Conservation (phyloP, 2,113 vertebrate genomes). For the Osmerus eperlanus region DNA sequence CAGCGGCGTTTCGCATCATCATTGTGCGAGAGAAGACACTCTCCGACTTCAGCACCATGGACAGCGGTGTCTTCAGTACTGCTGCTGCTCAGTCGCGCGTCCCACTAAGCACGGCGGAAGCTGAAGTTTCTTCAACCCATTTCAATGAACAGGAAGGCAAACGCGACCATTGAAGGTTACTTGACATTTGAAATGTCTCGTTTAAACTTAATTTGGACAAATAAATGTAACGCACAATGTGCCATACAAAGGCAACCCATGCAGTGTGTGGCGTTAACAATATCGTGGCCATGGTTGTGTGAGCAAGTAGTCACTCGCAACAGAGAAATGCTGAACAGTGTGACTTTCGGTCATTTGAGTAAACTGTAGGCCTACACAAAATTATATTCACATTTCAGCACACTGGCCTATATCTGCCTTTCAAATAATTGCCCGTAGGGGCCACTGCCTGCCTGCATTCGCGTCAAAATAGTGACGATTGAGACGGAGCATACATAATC, state of each 20-base stretch:
- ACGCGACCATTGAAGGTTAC: neutral
- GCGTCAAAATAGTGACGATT: slow-evolving; percentile 27
- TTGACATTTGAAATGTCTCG: neutral
- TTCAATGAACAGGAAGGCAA: too few relatives aligned
- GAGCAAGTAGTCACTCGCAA: slow-evolving; percentile 5
- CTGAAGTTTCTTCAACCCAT: neutral
- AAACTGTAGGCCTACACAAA: slow-evolving; percentile 21
- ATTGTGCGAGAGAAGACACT: slow-evolving; percentile 32
- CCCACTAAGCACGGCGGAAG: slow-evolving; percentile 9
- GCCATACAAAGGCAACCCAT: slow-evolving; percentile 13
- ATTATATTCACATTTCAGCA: slow-evolving; percentile 33
- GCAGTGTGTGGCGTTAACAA: slow-evolving; percentile 20
- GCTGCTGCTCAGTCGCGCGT: slow-evolving; percentile 12
- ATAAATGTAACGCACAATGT: slow-evolving; percentile 45
- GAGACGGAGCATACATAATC: slow-evolving; percentile 30
- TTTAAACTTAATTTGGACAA: slow-evolving; percentile 19
- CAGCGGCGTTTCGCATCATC: slow-evolving; percentile 29
- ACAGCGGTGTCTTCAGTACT: slow-evolving; percentile 50
- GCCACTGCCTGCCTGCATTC: slow-evolving; percentile 64
- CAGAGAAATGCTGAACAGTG: neutral
- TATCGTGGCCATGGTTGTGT: neutral
- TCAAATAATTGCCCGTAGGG: slow-evolving; percentile 62
- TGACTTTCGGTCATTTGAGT: neutral
- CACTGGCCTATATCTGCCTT: slow-evolving; percentile 33
- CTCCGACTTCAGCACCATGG: slow-evolving; percentile 57